Evolutionary conservation across 2,797 vertebrate species (phyloP), one percentile per base, ranked within the genome.

Genomic region (Tangara arthus): DNA sequence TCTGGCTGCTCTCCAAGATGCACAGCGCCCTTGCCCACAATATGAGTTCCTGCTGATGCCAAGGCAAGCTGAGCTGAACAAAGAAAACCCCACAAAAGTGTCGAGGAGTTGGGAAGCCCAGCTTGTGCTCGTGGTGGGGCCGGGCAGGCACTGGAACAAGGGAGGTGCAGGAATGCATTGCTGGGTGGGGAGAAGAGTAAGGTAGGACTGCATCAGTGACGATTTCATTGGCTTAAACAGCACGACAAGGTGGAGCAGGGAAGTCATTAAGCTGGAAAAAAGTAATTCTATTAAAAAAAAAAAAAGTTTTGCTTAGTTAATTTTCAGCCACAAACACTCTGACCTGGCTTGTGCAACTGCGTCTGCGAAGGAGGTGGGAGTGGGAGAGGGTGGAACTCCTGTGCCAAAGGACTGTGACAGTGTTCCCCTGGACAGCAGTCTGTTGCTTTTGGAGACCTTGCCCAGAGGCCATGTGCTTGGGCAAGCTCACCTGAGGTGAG

Each of bases 251-350:
- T 89, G 72, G 79, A 86, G 72, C 46, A 18, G 46, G 85, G 76
- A 93, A 94, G 91, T 94, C 28, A 65, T 94, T 95, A 94, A 86
- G 53, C 35, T 95, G 61, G 72, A 79, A 96, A 71, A 64, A 70
- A 73, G 75, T 89, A 91, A 94, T 94, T 93, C 64, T 49, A 32
- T 30, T 53, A 3, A 8, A 64, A 70, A 57, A 56, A 39, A 53
- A 72, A 55, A 53, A 79, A 41, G 49, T 47, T 80, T n/a, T 68
- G 6, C 57, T 65, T 35, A 20, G 64, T 83, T 91, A 77, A 77
- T 89, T 86, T 95, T 91, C 84, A 92, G 76, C 57, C 71, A 61
- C 71, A 61, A 92, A 28, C 7, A 4, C 7, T 81, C 41, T 57
- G 28, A 79, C 59, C 47, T 5, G 12, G 6, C 59, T 92, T 59